Percentiles rank a stretch among this genome's conserved stretches.
Conservation (phyloP, 1,140 invertebrate genomes). For the Diorhabda sublineata region DNA sequence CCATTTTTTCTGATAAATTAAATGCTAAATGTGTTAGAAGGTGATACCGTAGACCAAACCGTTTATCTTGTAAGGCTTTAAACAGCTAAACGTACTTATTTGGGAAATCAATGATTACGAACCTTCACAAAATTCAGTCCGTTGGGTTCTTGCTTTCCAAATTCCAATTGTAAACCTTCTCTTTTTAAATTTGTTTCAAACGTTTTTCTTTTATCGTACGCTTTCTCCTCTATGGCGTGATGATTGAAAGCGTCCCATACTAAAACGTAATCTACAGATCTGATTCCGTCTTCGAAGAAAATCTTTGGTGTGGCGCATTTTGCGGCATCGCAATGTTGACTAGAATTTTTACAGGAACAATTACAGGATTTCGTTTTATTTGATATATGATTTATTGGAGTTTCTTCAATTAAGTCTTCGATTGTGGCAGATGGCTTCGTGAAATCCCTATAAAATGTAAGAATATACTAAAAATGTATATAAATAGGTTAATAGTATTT, state of each 20-base stretch:
- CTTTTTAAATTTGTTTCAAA: slow-evolving; percentile 65
- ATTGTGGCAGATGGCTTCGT: slow-evolving; percentile 3
- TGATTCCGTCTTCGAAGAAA: slow-evolving; percentile 62
- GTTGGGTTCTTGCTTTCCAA: slow-evolving; percentile 57
- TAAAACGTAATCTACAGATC: slow-evolving; percentile 72
- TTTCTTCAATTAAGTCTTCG: slow-evolving; percentile 19
- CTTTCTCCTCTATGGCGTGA: slow-evolving; percentile 47
- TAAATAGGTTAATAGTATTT: too few relatives aligned
- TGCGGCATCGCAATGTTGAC: slow-evolving; percentile 18
- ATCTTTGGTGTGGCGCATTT: slow-evolving; percentile 52
- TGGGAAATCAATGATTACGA: neutral
- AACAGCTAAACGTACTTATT: slow-evolving; percentile 4
- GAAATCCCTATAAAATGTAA: slow-evolving; percentile 26
- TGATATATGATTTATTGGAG: slow-evolving; percentile 15
- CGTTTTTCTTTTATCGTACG: slow-evolving; percentile 49
- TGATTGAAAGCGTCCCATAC: slow-evolving; percentile 62
- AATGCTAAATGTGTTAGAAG: neutral
- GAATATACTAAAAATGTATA: neutral
- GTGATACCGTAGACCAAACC: neutral
- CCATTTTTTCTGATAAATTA: neutral
- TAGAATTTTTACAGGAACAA: slow-evolving; percentile 19
- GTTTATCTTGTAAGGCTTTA: neutral
- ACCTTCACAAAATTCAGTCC: slow-evolving; percentile 68
- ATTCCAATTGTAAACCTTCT: slow-evolving; percentile 66
- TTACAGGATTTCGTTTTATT: neutral